Evolutionary conservation across 92 coral and sea anemone species (phyloP), one percentile per base, ranked within the genome.

Genomic region (Bergia puertoricense): DNA sequence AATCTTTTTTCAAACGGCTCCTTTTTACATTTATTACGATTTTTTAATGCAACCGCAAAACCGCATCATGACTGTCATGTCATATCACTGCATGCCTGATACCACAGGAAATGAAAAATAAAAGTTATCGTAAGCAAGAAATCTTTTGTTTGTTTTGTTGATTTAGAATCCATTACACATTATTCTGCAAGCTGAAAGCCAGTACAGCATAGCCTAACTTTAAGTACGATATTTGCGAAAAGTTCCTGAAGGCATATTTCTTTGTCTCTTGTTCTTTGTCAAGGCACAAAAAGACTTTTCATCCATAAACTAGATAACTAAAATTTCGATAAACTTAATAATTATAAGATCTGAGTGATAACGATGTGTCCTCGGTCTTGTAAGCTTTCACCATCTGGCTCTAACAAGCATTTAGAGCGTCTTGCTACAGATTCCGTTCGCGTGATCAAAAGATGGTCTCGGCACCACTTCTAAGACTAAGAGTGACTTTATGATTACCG

Each of bases 111-210:
- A 30, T 20, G 78, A 51, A 45, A 69, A 14, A n/a, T 18, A 71
- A 84, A 30, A 11, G 45, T 46, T 46, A 44, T 45, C 38, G 51
- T 5, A 71, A 6, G 48, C 87, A 69, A 79, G 79, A 84, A 69
- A 45, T 69, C 79, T 45, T 23, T 84, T 84, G 78, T 84, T 84
- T 84, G 87, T n/a, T 84, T 84, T 84, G 13, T 43, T 15, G 79
- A 38, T 81, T 83, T 46, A 67, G 78, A 46, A 81, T 81, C 76
- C 54, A 41, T 41, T 23, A 81, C 56, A 65, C 41, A 51, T 37
- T 45, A 23, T 45, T 8, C 7, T 40, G 73, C 5, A 18, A 0
- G 69, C 30, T 62, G 46, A 42, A 72, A 76, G 46, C 30, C 30
- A 76, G 69, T 18, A 62, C 0, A 18, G 69, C 30, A 62, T 20